These are phyloP conservation scores for Spilosoma lubricipeda DNA, from an alignment of 2,888 invertebrate genomes.

Conservation along the genomic window DNA sequence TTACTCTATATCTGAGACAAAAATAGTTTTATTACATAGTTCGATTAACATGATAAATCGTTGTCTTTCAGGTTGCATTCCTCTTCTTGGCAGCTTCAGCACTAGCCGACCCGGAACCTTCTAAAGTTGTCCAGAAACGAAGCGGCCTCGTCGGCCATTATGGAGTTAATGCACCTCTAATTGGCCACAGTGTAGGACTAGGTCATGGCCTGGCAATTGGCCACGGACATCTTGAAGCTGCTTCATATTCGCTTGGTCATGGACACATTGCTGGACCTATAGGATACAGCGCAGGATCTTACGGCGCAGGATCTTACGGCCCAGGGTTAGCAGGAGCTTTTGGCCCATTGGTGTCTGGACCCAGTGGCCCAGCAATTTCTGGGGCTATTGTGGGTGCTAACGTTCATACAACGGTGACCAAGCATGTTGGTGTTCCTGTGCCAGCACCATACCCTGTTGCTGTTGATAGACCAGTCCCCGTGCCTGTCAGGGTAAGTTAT, in stretches of 20 bases:
- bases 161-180: constrained; percentile 53
- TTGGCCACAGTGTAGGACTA: constrained; percentile 52
- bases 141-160: constrained; percentile 78
- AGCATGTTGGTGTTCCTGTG: constrained; percentile 81
- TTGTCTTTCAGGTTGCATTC: constrained; percentile 69
- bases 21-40: not conserved
- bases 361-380: constrained; percentile 10
- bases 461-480: constrained; percentile 80
- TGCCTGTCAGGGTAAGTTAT: constrained; percentile 75
- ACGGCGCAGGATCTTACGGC: constrained; percentile 18
- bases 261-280: constrained; percentile 12
- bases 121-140: constrained; percentile 79
- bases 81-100: constrained; percentile 73
- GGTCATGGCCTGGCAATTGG: constrained; percentile 38
- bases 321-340: constrained; percentile 24
- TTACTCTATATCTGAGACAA: too few species aligned
- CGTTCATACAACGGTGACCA: constrained; percentile 82
- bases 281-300: constrained; percentile 13
- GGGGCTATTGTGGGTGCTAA: constrained; percentile 77
- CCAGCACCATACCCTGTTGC: constrained; percentile 82
- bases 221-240: constrained; percentile 11
- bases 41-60: not conserved
- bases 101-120: constrained; percentile 72
- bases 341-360: constrained; percentile 19
- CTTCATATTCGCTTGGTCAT: constrained; percentile 11